phyloP scores from a whole-genome alignment of 2,888 invertebrate genomes.

The Rambutsinella grinnellia region DNA sequence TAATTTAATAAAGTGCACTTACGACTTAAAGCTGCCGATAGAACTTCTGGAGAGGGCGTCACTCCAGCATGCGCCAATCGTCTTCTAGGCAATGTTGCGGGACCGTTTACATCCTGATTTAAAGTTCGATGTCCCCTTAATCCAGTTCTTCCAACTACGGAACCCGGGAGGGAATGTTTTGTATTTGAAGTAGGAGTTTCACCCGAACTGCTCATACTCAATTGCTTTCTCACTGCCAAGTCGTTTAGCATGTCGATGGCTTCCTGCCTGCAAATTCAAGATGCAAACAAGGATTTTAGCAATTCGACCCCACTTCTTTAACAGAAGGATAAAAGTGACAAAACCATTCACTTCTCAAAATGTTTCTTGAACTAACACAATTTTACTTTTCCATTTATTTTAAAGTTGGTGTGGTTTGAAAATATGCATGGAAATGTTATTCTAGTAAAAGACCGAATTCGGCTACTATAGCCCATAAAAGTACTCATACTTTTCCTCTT shows the following conservation, averaged over 20 bases:
- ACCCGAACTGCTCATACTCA: conserved; percentile 76
- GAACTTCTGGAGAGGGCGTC: conserved; percentile 66
- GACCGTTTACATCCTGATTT: conserved; percentile 59
- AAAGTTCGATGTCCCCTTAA: conserved; percentile 45
- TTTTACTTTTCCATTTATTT: too few relatives aligned
- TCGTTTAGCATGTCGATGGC: conserved; percentile 88
- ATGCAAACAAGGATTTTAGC: too few relatives aligned
- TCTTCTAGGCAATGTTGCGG: conserved; percentile 64
- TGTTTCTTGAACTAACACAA: too few relatives aligned
- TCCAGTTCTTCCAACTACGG: conserved; percentile 56
- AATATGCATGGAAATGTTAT: too few relatives aligned
- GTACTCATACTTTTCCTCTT: too few relatives aligned
- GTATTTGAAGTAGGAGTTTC: conserved; percentile 53
- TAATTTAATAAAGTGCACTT: too few relatives aligned
- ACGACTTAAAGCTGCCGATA: conserved; percentile 67
- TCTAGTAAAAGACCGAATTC: too few relatives aligned
- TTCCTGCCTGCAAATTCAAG: conserved; percentile 74
- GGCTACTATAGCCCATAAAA: too few relatives aligned
- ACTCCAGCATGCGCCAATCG: conserved; percentile 55
- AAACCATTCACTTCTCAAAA: too few relatives aligned
- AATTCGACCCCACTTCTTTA: too few relatives aligned
- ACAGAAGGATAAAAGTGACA: too few relatives aligned
- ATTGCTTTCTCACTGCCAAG: conserved; percentile 81
- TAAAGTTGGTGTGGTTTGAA: too few relatives aligned
- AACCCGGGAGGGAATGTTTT: conserved; percentile 60